A percentile compares a stretch with the other conserved stretches of the same genome.
phyloP scores from a whole-genome alignment of 64 coral and sea anemone species.

The Dendronephthya gigantea region DNA sequence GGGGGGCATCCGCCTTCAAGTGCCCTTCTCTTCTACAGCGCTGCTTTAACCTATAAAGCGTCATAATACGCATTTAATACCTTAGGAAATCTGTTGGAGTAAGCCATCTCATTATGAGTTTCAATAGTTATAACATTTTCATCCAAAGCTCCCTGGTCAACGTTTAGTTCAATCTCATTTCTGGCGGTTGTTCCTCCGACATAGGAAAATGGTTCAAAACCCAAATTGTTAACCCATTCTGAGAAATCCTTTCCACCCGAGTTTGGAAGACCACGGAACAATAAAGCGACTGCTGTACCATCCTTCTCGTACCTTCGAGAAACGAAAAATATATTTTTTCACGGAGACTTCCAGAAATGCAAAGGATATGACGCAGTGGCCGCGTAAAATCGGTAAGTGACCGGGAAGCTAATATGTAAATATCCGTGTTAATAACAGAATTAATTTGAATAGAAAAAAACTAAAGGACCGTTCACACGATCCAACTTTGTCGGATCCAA shows the following conservation, averaged over 20 bases:
- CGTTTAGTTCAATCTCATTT: conserved; percentile 19
- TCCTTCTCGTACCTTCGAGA: background rate
- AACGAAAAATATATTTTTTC: no score
- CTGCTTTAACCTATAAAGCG: no score
- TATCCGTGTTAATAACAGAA: no score
- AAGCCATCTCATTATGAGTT: conserved; percentile 92
- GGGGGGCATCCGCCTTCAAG: no score
- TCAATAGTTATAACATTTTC: conserved; percentile 56
- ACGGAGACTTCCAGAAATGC: no score
- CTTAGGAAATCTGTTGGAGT: conserved; percentile 49
- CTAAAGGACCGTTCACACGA: no score
- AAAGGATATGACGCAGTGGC: no score
- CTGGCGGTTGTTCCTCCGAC: conserved; percentile 52
- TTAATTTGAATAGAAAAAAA: no score
- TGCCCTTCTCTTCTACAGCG: no score
- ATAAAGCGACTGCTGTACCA: conserved; percentile 20
- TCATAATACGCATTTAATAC: conserved; percentile 9
- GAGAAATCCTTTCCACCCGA: conserved; percentile 36
- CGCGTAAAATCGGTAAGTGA: no score
- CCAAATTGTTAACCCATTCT: conserved; percentile 37
- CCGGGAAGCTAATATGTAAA: no score
- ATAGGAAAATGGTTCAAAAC: conserved; percentile 52
- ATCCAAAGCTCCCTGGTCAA: conserved; percentile 56
- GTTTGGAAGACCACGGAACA: conserved; percentile 62
- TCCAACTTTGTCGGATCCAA: no score